A percentile compares a stretch with the other conserved stretches of the same genome.
These are phyloP conservation scores for Drosophila subobscura DNA, from an alignment of 1,140 invertebrate genomes.

Conservation along the genomic window DNA sequence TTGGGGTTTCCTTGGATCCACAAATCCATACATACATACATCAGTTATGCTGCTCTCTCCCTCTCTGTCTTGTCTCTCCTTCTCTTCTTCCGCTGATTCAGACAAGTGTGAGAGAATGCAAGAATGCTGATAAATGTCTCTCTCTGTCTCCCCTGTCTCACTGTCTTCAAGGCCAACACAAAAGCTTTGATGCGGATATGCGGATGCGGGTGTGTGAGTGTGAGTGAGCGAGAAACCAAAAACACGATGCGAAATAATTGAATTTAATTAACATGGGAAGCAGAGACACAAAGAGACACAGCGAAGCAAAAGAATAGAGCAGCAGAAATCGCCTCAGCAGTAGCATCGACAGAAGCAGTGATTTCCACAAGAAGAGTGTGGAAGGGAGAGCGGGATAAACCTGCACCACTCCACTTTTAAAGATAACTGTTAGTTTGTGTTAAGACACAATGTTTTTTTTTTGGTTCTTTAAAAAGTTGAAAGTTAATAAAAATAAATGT, in stretches of 20 bases:
- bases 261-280: conserved; percentile 70
- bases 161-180: too few species aligned
- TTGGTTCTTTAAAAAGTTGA: not conserved
- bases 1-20: too few species aligned
- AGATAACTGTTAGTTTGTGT: conserved; percentile 4
- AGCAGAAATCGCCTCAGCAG: conserved; percentile 11
- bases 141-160: too few species aligned
- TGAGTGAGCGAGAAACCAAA: not conserved
- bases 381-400: not conserved
- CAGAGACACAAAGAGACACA: conserved; percentile 5
- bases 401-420: conserved; percentile 1
- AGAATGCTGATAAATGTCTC: too few species aligned
- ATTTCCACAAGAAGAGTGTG: conserved; percentile 35
- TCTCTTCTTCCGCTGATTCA: too few species aligned
- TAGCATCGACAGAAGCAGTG: conserved; percentile 19
- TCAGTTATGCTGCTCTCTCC: too few species aligned
- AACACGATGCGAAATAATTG: conserved; percentile 63
- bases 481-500: too few species aligned
- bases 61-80: too few species aligned
- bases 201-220: too few species aligned
- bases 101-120: too few species aligned
- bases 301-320: not conserved
- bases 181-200: too few species aligned
- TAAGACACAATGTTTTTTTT: conserved; percentile 13
- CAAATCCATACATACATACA: too few species aligned